Evolutionary conservation across 2,113 vertebrate species (phyloP).

Genomic region (Leucosticte australis): DNA sequence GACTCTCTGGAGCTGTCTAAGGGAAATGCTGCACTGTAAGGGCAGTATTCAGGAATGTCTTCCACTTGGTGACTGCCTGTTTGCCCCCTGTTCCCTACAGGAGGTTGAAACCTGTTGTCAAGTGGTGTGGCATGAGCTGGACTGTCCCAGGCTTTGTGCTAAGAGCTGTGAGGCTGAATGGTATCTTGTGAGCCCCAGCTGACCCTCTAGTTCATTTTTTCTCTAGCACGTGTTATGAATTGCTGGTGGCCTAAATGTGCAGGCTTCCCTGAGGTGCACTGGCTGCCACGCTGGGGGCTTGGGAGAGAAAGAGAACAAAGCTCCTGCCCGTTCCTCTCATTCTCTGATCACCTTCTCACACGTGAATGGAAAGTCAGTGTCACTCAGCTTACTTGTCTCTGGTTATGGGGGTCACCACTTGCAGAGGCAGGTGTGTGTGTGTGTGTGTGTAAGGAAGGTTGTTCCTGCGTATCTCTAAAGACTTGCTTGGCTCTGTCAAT

Average conservation of each 20-base stretch:
- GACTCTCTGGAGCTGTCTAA: background rate
- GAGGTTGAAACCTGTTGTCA: background rate
- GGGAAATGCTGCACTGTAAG: background rate
- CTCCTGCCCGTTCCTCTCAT: background rate
- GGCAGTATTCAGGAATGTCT: background rate
- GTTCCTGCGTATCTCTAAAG: background rate
- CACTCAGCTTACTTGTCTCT: background rate
- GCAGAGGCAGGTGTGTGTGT: fast-evolving
- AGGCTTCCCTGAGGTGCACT: fast-evolving
- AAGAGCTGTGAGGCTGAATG: background rate
- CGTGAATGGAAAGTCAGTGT: background rate
- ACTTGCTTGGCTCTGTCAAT: background rate
- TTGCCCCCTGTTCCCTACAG: background rate
- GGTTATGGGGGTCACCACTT: background rate
- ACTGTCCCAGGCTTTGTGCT: background rate
- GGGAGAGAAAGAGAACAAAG: background rate
- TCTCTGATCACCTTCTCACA: background rate
- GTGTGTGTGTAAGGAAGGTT: background rate
- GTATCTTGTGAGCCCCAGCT: background rate
- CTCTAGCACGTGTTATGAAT: fast-evolving
- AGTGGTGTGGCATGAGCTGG: background rate
- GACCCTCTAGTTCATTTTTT: background rate
- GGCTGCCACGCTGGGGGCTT: background rate
- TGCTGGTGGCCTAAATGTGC: background rate
- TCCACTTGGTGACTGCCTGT: background rate